Conservation (phyloP, 2,888 invertebrate species). For the Erebia aethiops region DNA sequence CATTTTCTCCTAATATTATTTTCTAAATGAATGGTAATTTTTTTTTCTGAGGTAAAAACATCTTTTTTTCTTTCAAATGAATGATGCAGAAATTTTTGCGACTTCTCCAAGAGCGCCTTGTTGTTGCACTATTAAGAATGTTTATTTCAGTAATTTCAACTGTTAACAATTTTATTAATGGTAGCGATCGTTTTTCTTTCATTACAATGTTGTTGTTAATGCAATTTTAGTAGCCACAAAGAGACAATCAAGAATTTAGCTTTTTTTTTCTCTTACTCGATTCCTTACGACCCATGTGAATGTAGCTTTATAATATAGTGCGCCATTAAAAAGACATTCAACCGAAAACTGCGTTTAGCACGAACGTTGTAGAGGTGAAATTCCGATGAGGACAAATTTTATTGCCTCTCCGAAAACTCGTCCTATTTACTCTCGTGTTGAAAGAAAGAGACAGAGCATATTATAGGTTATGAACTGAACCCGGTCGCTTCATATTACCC, state of each 20-base stretch:
- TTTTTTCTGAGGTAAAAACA: too few relatives aligned
- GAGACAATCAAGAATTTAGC: not conserved
- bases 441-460: conserved; percentile 60
- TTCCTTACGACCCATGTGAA: not conserved
- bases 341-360: conserved; percentile 61
- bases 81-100: too few relatives aligned
- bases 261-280: not conserved
- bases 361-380: conserved; percentile 60
- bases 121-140: too few relatives aligned
- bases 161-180: not conserved
- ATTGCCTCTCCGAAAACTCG: conserved; percentile 47
- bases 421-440: conserved; percentile 51
- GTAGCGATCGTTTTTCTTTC: not conserved
- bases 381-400: conserved; percentile 57
- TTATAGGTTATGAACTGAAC: conserved; percentile 80
- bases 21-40: too few relatives aligned
- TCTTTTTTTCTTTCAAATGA: too few relatives aligned
- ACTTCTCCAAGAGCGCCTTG: too few relatives aligned
- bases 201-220: not conserved
- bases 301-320: conserved; percentile 50
- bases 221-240: conserved; percentile 3
- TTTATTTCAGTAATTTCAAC: too few relatives aligned
- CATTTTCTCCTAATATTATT: too few relatives aligned
- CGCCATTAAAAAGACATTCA: conserved; percentile 61
- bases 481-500: conserved; percentile 72